Percentiles rank a stretch among this genome's conserved stretches.
phyloP scores from a whole-genome alignment of 2,888 invertebrate genomes.

The Ypsolopha scabrella region DNA sequence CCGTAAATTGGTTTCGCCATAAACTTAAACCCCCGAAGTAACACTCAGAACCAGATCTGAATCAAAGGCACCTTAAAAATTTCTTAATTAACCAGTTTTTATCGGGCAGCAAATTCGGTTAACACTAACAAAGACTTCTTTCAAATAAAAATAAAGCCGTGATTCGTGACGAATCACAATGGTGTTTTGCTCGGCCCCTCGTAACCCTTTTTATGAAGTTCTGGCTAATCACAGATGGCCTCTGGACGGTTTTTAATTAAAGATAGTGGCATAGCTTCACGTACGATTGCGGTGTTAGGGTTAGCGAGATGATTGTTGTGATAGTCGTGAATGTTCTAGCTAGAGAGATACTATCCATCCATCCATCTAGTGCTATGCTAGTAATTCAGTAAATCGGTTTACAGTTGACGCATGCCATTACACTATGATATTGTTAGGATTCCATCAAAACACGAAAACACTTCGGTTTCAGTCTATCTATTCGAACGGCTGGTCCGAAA shows the following conservation, averaged over 20 bases:
- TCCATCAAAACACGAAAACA: too few species aligned
- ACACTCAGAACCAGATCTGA: too few species aligned
- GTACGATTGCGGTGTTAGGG: constrained; percentile 28
- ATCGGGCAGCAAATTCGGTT: constrained; percentile 65
- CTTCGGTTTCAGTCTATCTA: too few species aligned
- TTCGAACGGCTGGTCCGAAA: too few species aligned
- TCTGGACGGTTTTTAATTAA: constrained; percentile 61
- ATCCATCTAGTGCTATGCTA: too few species aligned
- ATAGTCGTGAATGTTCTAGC: too few species aligned
- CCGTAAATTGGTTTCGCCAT: too few species aligned
- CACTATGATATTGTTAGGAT: too few species aligned
- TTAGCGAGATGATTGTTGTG: not conserved
- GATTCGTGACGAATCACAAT: constrained; percentile 65
- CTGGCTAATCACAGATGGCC: constrained; percentile 61
- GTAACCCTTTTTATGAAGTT: constrained; percentile 62
- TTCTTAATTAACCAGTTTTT: constrained; percentile 66
- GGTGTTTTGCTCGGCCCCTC: constrained; percentile 55
- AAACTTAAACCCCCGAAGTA: too few species aligned
- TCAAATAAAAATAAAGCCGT: constrained; percentile 63
- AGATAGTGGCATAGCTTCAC: constrained; percentile 62
- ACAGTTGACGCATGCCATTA: too few species aligned
- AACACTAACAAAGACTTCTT: constrained; percentile 60
- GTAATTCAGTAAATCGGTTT: too few species aligned
- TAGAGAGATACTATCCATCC: too few species aligned
- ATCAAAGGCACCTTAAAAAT: constrained; percentile 43